Conservation (phyloP, 2,113 vertebrate species). For the Siniperca knerii region DNA sequence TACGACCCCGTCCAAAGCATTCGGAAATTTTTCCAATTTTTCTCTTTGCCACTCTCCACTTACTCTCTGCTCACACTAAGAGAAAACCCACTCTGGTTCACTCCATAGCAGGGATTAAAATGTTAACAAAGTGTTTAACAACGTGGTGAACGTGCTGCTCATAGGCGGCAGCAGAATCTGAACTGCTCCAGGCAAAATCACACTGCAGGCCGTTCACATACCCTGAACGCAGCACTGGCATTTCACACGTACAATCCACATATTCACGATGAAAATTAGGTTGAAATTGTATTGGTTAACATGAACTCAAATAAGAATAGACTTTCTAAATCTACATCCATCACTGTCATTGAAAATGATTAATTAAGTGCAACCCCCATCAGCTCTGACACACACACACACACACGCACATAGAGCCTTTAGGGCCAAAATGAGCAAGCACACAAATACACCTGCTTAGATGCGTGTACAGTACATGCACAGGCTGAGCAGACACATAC, state of each 20-base stretch:
- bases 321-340: constrained; percentile 31
- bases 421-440: background rate
- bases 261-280: constrained; percentile 5
- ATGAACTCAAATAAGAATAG: constrained; percentile 30
- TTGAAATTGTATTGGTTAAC: background rate
- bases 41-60: constrained; percentile 4
- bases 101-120: background rate
- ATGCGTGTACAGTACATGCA: constrained; percentile 19
- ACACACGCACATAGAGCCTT: constrained; percentile 10
- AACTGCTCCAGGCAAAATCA: constrained; percentile 20
- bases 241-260: background rate
- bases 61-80: background rate
- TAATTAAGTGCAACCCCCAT: constrained; percentile 23
- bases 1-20: background rate
- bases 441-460: constrained; percentile 40
- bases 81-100: background rate
- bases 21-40: background rate
- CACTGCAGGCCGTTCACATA: background rate
- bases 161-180: background rate
- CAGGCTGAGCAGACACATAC: background rate
- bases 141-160: background rate
- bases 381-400: constrained; percentile 12
- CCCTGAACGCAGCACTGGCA: constrained; percentile 3
- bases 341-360: constrained; percentile 8
- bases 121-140: constrained; percentile 44